A percentile compares a stretch with the other conserved stretches of the same genome.
Evolutionary conservation across 2,113 vertebrate genomes (phyloP).

Genomic region (Piliocolobus tephrosceles): DNA sequence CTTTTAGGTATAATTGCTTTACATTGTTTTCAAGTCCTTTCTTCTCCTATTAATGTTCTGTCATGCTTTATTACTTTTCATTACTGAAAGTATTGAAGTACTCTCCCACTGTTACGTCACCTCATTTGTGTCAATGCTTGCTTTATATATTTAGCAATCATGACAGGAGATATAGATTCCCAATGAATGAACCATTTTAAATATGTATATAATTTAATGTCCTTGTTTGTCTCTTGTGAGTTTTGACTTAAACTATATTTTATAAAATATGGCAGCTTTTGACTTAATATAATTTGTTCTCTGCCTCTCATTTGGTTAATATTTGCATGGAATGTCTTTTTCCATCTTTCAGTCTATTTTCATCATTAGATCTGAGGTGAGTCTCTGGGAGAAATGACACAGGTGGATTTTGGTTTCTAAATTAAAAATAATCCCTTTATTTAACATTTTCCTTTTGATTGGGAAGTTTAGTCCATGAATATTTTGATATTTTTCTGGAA

Average conservation of each 20-base stretch:
- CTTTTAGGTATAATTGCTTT: not conserved
- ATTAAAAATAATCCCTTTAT: not conserved
- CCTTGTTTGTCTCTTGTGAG: too few species aligned
- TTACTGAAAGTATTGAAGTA: not conserved
- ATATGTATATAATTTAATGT: too few species aligned
- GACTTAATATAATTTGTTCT: not conserved
- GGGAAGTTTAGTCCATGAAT: not conserved
- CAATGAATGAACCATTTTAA: too few species aligned
- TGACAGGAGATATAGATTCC: too few species aligned
- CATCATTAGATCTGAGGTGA: not conserved
- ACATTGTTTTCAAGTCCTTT: too few species aligned
- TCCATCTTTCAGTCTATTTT: not conserved
- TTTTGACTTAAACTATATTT: not conserved
- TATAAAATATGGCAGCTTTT: not conserved
- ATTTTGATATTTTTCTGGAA: not conserved
- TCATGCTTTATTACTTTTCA: not conserved
- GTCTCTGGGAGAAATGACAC: not conserved
- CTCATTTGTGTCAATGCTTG: not conserved
- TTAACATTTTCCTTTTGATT: not conserved
- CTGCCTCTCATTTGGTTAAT: not conserved
- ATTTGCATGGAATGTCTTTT: not conserved
- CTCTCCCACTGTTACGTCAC: not conserved
- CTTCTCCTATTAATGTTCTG: too few species aligned
- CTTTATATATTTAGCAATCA: too few species aligned
- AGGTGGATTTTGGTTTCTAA: not conserved